Percentiles rank a stretch among this genome's conserved stretches.
Evolutionary conservation across 1,140 invertebrate genomes (phyloP).

Genomic region (Drosophila ananassae): DNA sequence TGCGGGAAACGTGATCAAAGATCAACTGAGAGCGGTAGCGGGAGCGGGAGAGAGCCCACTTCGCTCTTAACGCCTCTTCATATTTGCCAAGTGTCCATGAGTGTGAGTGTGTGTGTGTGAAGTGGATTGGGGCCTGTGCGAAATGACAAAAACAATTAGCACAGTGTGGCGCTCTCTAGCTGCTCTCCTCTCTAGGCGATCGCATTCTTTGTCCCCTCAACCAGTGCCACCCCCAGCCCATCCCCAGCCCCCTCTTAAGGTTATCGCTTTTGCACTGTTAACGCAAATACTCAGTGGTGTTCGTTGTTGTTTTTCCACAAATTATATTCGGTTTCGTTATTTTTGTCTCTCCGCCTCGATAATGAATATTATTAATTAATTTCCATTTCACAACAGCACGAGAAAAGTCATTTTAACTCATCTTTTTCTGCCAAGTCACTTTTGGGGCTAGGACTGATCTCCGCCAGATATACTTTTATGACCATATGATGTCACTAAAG

Average conservation of each 20-base stretch:
- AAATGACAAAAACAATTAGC: constrained; percentile 77
- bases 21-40: constrained; percentile 41
- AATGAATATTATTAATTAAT: constrained; percentile 45
- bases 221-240: neutral
- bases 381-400: constrained; percentile 30
- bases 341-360: constrained; percentile 28
- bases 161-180: constrained; percentile 58
- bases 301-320: constrained; percentile 67
- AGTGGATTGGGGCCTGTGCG: constrained; percentile 38
- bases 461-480: constrained; percentile 5
- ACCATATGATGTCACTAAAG: constrained; percentile 8
- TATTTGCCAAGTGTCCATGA: neutral
- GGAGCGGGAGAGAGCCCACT: constrained; percentile 6
- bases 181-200: constrained; percentile 27
- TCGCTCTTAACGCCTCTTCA: neutral
- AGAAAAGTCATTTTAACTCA: neutral
- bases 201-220: constrained; percentile 28
- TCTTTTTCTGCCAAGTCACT: constrained; percentile 20
- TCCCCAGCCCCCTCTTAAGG: constrained; percentile 28
- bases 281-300: constrained; percentile 55
- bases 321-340: constrained; percentile 37
- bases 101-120: constrained; percentile 6
- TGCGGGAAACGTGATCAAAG: constrained; percentile 83
- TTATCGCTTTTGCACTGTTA: constrained; percentile 71
- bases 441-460: constrained; percentile 6